Base-by-base conservation (phyloP, 2,888 invertebrate species). In the Parnassius smintheus region DNA sequence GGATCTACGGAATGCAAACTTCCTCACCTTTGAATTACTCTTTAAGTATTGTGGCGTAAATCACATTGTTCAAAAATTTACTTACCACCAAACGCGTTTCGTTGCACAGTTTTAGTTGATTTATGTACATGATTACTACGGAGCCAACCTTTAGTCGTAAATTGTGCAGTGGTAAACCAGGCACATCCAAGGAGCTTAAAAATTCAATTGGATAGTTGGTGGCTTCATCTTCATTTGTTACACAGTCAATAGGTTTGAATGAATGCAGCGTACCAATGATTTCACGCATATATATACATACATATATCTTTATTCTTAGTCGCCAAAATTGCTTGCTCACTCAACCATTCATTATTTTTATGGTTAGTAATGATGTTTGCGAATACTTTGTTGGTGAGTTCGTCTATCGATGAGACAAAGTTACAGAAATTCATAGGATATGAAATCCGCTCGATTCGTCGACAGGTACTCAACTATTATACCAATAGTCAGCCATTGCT, bases 221-320 rank as follows among this genome's bases (percentile, higher is more conserved):
- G 42, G 54, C 42, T 41, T 54, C 54, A 54, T 54, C 42, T n/a
- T 54, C 13, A 54, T 42, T n/a, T 41, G 22, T 51, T 1, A 25
- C 25, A 1, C 52, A 53, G n/a, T 53, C 52, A 41, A 35, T 35
- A 35, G 35, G 41, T n/a, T 53, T 59, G 64, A 60, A 64, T 59
- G 53, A 60, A 60, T 64, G 42, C 57, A 60, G 11, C 44, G 59
- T 59, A 12, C 68, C 69, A 62, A 68, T 58, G 66, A 71, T 74
- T 13, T 69, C 2, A 72, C 72, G 71, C 54, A 77, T 73, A 67
- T 68, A 55, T 63, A 72, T 67, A 51, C 66, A 74, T 67, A 69
- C 79, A 70, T 54, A 78, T 76, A 74, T 78, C 76, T 71, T 73
- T 72, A 68, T 81, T 81, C 69, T 80, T 76, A 62, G 76, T 74